Conservation (phyloP, 1,140 invertebrate species). For the Micrasema longulum region DNA sequence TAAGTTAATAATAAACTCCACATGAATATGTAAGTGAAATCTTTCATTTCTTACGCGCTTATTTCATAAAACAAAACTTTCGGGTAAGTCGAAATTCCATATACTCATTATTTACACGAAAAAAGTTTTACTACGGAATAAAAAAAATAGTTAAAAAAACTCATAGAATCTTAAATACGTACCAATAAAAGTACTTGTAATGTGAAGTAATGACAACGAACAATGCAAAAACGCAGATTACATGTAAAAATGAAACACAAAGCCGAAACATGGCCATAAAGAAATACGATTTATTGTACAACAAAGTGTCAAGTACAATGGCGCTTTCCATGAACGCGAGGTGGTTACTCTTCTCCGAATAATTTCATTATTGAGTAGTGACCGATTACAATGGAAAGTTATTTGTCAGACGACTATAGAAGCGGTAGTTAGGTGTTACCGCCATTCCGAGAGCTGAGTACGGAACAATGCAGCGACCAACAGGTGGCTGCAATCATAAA, state of each 20-base stretch:
- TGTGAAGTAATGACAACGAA: not conserved
- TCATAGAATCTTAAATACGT: too few species aligned
- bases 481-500: conserved; percentile 3
- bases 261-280: not conserved
- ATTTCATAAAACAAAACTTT: too few species aligned
- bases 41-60: too few species aligned
- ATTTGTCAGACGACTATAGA: conserved; percentile 13
- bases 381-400: conserved; percentile 30
- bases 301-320: conserved; percentile 18
- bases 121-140: too few species aligned
- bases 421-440: conserved; percentile 1
- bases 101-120: too few species aligned
- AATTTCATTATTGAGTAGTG: conserved; percentile 16
- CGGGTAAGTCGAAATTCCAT: too few species aligned
- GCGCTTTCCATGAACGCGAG: conserved; percentile 15
- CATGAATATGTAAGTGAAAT: too few species aligned
- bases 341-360: conserved; percentile 22
- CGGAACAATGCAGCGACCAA: conserved; percentile 12
- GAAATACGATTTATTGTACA: conserved; percentile 13
- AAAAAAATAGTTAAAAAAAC: too few species aligned
- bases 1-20: too few species aligned
- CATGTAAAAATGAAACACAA: not conserved
- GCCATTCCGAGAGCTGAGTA: conserved; percentile 12
- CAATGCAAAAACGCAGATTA: conserved; percentile 11
- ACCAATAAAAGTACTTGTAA: too few species aligned